These are phyloP conservation scores for Mesoclemmys tuberculata DNA, from an alignment of 2,113 vertebrate genomes.

Conservation along the genomic window DNA sequence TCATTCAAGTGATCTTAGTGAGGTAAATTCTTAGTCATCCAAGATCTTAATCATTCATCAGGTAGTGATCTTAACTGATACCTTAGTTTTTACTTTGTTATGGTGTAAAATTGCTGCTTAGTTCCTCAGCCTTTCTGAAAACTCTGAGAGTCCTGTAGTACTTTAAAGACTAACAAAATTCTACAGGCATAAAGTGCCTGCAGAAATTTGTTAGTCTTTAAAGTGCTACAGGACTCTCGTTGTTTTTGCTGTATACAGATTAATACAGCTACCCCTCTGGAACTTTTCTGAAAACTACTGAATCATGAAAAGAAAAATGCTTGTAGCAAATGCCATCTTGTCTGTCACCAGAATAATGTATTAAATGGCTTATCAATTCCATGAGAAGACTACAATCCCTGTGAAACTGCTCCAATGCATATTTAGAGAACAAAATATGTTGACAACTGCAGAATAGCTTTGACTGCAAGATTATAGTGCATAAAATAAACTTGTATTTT, in stretches of 20 bases:
- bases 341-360: slow-evolving; percentile 62
- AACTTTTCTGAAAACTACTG: slow-evolving; percentile 58
- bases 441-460: slow-evolving; percentile 41
- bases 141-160: too few species aligned
- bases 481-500: background rate
- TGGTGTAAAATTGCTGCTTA: slow-evolving; percentile 61
- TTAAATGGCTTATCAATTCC: slow-evolving; percentile 65
- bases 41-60: slow-evolving; percentile 19
- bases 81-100: slow-evolving; percentile 66
- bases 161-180: too few species aligned
- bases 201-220: too few species aligned
- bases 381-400: slow-evolving; percentile 27
- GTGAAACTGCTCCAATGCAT: slow-evolving; percentile 28
- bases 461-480: slow-evolving; percentile 24
- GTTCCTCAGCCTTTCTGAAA: slow-evolving; percentile 50
- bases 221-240: too few species aligned
- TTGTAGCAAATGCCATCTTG: slow-evolving; percentile 56
- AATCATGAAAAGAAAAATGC: slow-evolving; percentile 54
- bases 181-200: too few species aligned
- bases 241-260: too few species aligned
- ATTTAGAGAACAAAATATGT: slow-evolving; percentile 53
- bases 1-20: too few species aligned
- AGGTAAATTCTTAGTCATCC: too few species aligned
- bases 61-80: slow-evolving; percentile 43
- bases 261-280: too few species aligned